Conservation (phyloP, 2,113 vertebrate genomes). For the Scortum barcoo region DNA sequence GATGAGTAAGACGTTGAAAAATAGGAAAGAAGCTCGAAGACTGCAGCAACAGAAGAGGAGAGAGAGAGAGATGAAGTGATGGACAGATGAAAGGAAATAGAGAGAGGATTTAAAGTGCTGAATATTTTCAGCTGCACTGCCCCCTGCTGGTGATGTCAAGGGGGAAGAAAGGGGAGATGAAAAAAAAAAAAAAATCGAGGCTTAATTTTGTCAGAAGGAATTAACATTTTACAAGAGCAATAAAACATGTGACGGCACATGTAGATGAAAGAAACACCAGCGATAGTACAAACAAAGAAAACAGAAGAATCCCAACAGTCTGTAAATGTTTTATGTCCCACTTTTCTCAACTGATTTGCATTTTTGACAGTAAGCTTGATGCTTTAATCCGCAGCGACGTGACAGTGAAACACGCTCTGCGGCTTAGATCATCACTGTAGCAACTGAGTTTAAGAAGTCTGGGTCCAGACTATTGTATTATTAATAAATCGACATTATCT, state of each 20-base stretch:
- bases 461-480: not conserved
- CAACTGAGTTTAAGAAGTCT: not conserved
- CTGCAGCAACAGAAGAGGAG: constrained; percentile 3
- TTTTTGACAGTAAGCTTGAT: not conserved
- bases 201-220: not conserved
- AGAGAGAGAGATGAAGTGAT: constrained; percentile 17
- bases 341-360: not conserved
- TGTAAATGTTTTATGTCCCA: not conserved
- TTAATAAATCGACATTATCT: not conserved
- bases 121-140: constrained; percentile 18
- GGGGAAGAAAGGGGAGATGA: too few species aligned
- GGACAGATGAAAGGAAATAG: constrained; percentile 8
- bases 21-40: constrained; percentile 1
- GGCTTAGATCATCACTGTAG: not conserved
- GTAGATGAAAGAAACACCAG: not conserved
- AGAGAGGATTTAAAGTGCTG: not conserved
- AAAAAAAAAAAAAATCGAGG: too few species aligned
- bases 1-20: constrained; percentile 40
- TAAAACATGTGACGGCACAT: not conserved
- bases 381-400: not conserved
- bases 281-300: too few species aligned
- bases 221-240: not conserved
- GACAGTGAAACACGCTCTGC: not conserved
- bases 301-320: not conserved
- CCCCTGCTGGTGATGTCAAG: constrained; percentile 49